A percentile compares a stretch with the other conserved stretches of the same genome.
Conservation (phyloP, 2,113 vertebrate species). For the Forbesichthys papilliferus region DNA sequence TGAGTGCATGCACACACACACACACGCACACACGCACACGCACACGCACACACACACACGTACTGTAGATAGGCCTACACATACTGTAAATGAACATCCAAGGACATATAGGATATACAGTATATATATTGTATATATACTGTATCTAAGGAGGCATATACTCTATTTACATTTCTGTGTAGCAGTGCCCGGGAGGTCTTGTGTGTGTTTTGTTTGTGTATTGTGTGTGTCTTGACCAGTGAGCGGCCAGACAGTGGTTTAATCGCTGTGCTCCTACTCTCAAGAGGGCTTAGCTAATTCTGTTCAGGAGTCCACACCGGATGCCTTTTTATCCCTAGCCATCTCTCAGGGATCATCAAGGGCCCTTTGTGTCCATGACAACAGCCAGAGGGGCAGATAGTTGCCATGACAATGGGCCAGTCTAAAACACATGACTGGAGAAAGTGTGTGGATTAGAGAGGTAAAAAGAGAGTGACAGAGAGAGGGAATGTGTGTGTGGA, state of each 20-base stretch:
- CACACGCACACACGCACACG: not conserved
- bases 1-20: not conserved
- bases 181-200: no score
- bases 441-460: constrained; percentile 7
- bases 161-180: no score
- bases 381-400: constrained; percentile 51
- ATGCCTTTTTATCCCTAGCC: constrained; percentile 28
- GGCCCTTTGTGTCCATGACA: constrained; percentile 56
- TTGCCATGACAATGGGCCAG: constrained; percentile 47
- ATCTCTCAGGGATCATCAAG: constrained; percentile 49
- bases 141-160: no score
- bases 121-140: no score
- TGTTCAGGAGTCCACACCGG: constrained; percentile 25
- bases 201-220: no score
- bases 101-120: not conserved
- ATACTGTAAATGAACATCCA: not conserved
- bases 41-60: not conserved
- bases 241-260: not conserved
- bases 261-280: constrained; percentile 5
- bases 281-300: constrained; percentile 21
- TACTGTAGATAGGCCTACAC: no score
- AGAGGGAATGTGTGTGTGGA: not conserved
- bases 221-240: not conserved
- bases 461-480: not conserved
- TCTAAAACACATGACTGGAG: constrained; percentile 57